These are phyloP conservation scores for Sclerodermus sp. DNA, from an alignment of 2,888 invertebrate genomes.

Conservation along the genomic window DNA sequence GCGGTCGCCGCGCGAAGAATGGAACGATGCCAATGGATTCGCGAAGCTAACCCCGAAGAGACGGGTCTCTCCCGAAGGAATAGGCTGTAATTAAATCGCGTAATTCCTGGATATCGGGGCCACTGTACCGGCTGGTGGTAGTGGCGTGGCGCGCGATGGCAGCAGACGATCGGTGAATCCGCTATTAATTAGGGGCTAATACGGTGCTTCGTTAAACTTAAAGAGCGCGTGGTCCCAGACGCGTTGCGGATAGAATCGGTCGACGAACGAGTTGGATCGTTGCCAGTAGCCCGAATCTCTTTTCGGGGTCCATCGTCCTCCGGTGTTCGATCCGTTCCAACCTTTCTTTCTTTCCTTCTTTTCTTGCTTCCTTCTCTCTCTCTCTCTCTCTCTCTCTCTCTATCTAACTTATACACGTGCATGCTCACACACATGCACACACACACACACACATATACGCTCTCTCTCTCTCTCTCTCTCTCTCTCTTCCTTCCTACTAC, in stretches of 20 bases:
- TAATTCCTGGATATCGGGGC: too few species aligned
- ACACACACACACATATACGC: not conserved
- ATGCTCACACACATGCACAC: not conserved
- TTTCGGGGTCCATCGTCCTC: too few species aligned
- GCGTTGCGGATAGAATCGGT: constrained; percentile 7
- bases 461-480: not conserved
- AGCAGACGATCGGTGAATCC: constrained; percentile 8
- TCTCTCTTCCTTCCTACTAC: not conserved
- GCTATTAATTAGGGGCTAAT: constrained; percentile 36
- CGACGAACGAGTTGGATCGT: constrained; percentile 20
- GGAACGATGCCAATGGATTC: not conserved
- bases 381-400: not conserved
- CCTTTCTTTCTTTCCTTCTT: not conserved
- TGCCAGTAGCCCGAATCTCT: not conserved
- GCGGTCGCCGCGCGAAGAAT: not conserved
- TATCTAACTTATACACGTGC: not conserved
- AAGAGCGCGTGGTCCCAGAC: constrained; percentile 7
- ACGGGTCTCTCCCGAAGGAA: too few species aligned
- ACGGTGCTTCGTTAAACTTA: constrained; percentile 29
- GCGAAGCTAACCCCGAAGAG: too few species aligned
- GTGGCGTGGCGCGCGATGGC: too few species aligned
- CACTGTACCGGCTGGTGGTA: too few species aligned
- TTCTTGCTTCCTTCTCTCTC: not conserved
- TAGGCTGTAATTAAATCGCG: too few species aligned
- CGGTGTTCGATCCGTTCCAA: too few species aligned